These are phyloP conservation scores for Thaumatotibia leucotreta DNA, from an alignment of 1,140 invertebrate species.

Conservation along the genomic window DNA sequence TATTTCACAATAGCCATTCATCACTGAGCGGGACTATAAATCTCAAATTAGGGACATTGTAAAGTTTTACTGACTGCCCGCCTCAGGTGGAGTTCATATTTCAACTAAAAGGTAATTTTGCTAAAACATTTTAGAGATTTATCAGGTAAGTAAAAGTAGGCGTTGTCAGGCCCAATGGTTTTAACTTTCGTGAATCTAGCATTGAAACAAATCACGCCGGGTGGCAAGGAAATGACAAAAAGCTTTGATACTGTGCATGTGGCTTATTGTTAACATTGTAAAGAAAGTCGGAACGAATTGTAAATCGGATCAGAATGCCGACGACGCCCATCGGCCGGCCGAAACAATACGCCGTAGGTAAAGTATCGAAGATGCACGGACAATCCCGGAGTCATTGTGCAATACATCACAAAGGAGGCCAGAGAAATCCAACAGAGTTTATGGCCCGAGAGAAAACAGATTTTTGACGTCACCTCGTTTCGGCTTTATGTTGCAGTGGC, in stretches of 20 bases:
- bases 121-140: neutral
- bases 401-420: constrained; percentile 59
- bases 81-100: constrained; percentile 48
- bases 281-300: constrained; percentile 71
- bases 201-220: constrained; percentile 34
- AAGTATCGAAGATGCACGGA: constrained; percentile 29
- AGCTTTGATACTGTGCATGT: constrained; percentile 31
- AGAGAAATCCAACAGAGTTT: constrained; percentile 49
- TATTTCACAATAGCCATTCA: constrained; percentile 62
- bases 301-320: constrained; percentile 59
- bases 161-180: neutral
- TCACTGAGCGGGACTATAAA: constrained; percentile 46
- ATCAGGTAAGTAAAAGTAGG: neutral
- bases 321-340: constrained; percentile 57
- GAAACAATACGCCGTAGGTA: constrained; percentile 57
- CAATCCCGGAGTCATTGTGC: constrained; percentile 50
- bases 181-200: neutral
- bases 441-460: constrained; percentile 42
- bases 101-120: constrained; percentile 26
- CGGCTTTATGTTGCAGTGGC: constrained; percentile 14
- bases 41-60: constrained; percentile 66
- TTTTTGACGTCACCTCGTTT: neutral
- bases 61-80: constrained; percentile 62
- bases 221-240: constrained; percentile 34
- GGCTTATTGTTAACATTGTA: constrained; percentile 46